Evolutionary conservation across 2,113 vertebrate species (phyloP), one percentile per base, ranked within the genome.

Genomic region (Sprattus sprattus): DNA sequence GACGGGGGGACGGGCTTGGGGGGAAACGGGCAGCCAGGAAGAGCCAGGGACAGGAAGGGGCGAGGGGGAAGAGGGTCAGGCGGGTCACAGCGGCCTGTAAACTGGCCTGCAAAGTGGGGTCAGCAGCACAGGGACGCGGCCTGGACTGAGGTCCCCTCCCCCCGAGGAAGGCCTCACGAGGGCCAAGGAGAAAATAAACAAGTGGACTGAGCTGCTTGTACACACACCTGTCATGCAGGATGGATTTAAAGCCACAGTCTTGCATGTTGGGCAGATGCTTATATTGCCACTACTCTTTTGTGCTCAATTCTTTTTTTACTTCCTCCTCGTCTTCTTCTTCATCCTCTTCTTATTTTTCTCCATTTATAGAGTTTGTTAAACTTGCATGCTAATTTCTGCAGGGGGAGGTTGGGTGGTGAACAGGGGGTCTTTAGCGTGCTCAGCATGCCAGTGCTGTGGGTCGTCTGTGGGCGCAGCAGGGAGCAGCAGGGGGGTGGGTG

Each of bases 401-500:
- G 3, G 18, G 18, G 54, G 18, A 6, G 18, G 18, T n/a, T 22
- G 54, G 54, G 54, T 60, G 54, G 54, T 60, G 54, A n/a, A 9
- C 22, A 9, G 20, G 18, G 54, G 54, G 20, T 52, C 50, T 52
- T 52, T 16, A 52, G 50, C 15, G 50, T 16, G 11, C 50, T 52
- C 50, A 52, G 50, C 50, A 52, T 13, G 50, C 50, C 50, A 52
- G 50, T 13, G 50, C 50, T 3, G 50, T 3, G 50, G 50, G 50
- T 52, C 50, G 13, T 52, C 11, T 52, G 15, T 52, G 50, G 50
- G 50, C 50, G 15, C 50, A 52, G 50, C 50, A 52, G 50, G 47
- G 49, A 81, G 71, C 54, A n/a, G 82, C 82, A 60, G 8, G 47
- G 71, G 18, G 50, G 82, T 64, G 82, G 81, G 85, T 67, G 60